phyloP scores from a whole-genome alignment of 2,888 invertebrate species.

The Serripes groenlandicus region DNA sequence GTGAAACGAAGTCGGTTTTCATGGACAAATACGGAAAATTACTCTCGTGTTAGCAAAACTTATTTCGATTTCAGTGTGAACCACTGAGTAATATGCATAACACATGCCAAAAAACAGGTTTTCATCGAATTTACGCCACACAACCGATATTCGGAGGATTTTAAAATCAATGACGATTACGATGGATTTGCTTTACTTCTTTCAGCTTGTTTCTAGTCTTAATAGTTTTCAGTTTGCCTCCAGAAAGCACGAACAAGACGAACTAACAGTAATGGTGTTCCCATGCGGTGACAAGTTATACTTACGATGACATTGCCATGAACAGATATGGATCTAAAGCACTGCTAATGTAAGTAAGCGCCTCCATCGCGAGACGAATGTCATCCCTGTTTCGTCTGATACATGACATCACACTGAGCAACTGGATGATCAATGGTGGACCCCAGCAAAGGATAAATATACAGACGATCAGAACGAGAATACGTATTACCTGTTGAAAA shows the following conservation, averaged over 20 bases:
- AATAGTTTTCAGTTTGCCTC: too few species aligned
- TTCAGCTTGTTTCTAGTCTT: neutral
- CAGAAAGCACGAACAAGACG: too few species aligned
- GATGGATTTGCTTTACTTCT: neutral
- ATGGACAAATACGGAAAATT: too few species aligned
- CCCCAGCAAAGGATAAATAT: constrained; percentile 68
- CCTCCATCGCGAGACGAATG: constrained; percentile 40
- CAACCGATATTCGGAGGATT: too few species aligned
- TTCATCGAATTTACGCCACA: too few species aligned
- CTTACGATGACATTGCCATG: constrained; percentile 71
- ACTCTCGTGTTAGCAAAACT: too few species aligned
- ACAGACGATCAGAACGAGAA: constrained; percentile 56
- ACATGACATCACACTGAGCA: constrained; percentile 40
- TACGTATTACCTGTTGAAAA: constrained; percentile 67
- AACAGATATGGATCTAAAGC: constrained; percentile 68
- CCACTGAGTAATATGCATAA: too few species aligned
- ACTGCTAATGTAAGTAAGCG: constrained; percentile 63
- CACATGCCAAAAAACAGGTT: too few species aligned
- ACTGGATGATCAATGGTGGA: constrained; percentile 55
- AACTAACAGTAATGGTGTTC: too few species aligned
- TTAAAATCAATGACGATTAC: too few species aligned
- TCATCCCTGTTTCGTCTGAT: constrained; percentile 20
- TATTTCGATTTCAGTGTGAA: too few species aligned
- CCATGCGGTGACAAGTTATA: neutral
- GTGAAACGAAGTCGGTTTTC: too few species aligned